Percentiles rank a stretch among this genome's conserved stretches.
phyloP scores from a whole-genome alignment of 2,888 invertebrate species.

The Drosophila hamatofila region DNA sequence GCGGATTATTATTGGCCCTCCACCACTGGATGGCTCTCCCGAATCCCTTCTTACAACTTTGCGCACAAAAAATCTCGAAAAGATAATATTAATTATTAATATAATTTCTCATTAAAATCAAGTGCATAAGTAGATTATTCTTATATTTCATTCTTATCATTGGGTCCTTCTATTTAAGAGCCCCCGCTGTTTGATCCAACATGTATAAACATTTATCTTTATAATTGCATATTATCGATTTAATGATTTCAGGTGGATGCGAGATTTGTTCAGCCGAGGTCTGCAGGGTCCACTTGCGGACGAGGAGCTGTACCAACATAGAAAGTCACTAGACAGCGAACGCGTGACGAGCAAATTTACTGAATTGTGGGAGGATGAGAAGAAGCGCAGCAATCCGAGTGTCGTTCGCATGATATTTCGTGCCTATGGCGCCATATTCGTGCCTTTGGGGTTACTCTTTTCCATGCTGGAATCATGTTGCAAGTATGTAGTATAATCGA shows the following conservation, averaged over 20 bases:
- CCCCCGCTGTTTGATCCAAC: too few species aligned
- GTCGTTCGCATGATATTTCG: slow-evolving; percentile 85
- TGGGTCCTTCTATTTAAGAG: too few species aligned
- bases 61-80: too few species aligned
- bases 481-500: slow-evolving; percentile 71
- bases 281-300: slow-evolving; percentile 86
- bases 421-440: slow-evolving; percentile 85
- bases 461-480: slow-evolving; percentile 79
- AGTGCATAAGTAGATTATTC: too few species aligned
- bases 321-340: slow-evolving; percentile 86
- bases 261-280: slow-evolving; percentile 86
- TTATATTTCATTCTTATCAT: too few species aligned
- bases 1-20: too few species aligned
- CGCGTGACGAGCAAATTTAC: slow-evolving; percentile 85
- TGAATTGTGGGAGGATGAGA: slow-evolving; percentile 85
- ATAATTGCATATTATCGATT: neutral
- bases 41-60: too few species aligned
- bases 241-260: slow-evolving; percentile 83
- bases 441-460: slow-evolving; percentile 79
- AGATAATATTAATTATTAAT: too few species aligned
- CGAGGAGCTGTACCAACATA: slow-evolving; percentile 87
- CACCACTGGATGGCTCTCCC: too few species aligned
- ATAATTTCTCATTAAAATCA: too few species aligned
- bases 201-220: neutral
- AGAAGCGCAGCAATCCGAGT: slow-evolving; percentile 84